Base-by-base conservation (phyloP, 2,113 vertebrate species). In the Anseranas semipalmata region DNA sequence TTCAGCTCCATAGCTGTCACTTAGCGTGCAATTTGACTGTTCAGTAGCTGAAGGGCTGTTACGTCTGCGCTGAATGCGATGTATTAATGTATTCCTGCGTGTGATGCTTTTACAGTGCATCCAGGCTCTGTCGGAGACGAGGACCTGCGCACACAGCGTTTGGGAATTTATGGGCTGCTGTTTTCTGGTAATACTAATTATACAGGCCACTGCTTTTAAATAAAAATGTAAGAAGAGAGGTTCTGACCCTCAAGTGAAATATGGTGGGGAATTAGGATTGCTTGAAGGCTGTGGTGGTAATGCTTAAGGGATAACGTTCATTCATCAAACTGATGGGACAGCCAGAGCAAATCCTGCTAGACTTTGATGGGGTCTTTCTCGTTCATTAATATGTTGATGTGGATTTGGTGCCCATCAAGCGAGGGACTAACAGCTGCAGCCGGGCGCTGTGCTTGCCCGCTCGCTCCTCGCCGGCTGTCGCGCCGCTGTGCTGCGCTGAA, bases 171-270 rank as follows among this genome's bases (percentile, higher is more conserved):
- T 81, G 46, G 75, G 71, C 71, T 90, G 60, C 79, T 89, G 37
- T 96, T 96, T 94, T 41, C 95, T 81, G 56, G 76, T 55, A 72
- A 52, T 94, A 37, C 27, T 96, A 67, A 50, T 96, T 93, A 95
- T 94, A 87, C 75, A 95, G 92, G 63, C 85, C 43, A 41, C 72
- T 93, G 92, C 66, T 92, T 96, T 96, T 85, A 95, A 95, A 83
- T n/a, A 62, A 94, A 94, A 95, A 93, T 85, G 28, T 66, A 77
- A 89, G 96, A 93, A 89, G 94, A 56, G 90, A 85, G 87, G 90
- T 92, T 95, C 59, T 96, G 93, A 94, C 94, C 92, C 85, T 80
- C 56, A 33, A 62, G 6, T 63, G 66, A 93, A 87, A 63, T 75
- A 70, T 85, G 71, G 63, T 46, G 39, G 30, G 63, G 89, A 92